Percentiles rank a stretch among this genome's conserved stretches.
phyloP scores from a whole-genome alignment of 2,797 vertebrate species.

The Taenioides sp. region DNA sequence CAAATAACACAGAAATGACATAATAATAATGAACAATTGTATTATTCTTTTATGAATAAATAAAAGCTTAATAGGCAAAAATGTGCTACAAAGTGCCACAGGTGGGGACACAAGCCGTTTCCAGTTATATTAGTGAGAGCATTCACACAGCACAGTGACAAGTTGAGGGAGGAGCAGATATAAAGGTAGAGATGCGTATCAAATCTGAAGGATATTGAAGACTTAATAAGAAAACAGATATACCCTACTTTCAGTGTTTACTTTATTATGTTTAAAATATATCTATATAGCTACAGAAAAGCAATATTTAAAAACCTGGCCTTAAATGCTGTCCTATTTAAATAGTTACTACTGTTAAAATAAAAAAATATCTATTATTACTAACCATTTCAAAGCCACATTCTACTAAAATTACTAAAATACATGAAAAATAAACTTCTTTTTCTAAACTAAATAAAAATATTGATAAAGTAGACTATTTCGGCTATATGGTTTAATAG shows the following conservation, averaged over 20 bases:
- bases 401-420: too few relatives aligned
- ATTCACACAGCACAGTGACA: slow-evolving; percentile 39
- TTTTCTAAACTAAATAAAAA: too few relatives aligned
- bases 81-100: slow-evolving; percentile 24
- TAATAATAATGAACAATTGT: too few relatives aligned
- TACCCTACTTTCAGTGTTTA: slow-evolving; percentile 65
- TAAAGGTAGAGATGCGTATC: slow-evolving; percentile 71
- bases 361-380: background rate
- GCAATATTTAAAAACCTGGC: slow-evolving; percentile 64
- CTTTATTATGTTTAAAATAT: slow-evolving; percentile 72
- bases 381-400: too few relatives aligned
- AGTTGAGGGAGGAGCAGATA: slow-evolving; percentile 70
- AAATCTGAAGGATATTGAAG: slow-evolving; percentile 77
- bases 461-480: too few relatives aligned
- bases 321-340: slow-evolving; percentile 25
- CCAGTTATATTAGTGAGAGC: slow-evolving; percentile 27
- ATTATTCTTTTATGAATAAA: background rate
- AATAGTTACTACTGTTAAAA: background rate
- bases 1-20: too few relatives aligned
- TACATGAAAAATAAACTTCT: too few relatives aligned
- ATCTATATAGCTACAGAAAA: slow-evolving; percentile 70
- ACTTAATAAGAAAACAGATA: slow-evolving; percentile 77
- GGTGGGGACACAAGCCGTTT: slow-evolving; percentile 36
- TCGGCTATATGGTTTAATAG: background rate
- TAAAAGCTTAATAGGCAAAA: background rate